These are phyloP conservation scores for Bufo gargarizans DNA, from an alignment of 2,113 vertebrate genomes.

Conservation along the genomic window DNA sequence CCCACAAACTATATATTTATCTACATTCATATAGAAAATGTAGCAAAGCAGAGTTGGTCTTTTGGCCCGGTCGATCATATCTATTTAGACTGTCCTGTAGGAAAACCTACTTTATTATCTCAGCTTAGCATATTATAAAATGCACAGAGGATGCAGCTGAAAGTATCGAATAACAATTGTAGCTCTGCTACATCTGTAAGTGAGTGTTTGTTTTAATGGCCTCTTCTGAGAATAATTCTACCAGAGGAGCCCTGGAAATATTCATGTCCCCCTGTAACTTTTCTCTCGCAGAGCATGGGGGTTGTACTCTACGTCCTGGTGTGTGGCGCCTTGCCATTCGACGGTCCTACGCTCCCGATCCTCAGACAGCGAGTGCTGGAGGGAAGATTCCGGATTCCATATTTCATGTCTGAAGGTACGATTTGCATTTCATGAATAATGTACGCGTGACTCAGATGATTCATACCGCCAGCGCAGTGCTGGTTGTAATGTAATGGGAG, in stretches of 20 bases:
- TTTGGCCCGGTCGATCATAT: too few species aligned
- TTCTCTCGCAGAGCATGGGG: conserved; percentile 88
- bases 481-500: background rate
- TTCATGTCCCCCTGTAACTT: background rate
- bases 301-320: conserved; percentile 97
- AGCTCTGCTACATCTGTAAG: too few species aligned
- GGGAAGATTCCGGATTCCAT: conserved; percentile 97
- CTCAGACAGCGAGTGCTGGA: conserved; percentile 94
- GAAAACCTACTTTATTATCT: too few species aligned
- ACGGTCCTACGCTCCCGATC: conserved; percentile 92
- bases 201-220: too few species aligned
- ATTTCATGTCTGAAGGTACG: conserved; percentile 99
- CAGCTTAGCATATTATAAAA: too few species aligned
- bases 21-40: too few species aligned
- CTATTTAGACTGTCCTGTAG: too few species aligned
- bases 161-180: too few species aligned
- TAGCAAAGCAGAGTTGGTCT: too few species aligned
- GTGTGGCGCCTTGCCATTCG: conserved; percentile 94
- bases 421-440: conserved; percentile 11
- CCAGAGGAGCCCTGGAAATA: background rate
- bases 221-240: background rate
- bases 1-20: too few species aligned
- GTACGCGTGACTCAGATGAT: background rate
- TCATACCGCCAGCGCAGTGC: background rate
- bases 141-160: too few species aligned